Percentiles rank a stretch among this genome's conserved stretches.
These are phyloP conservation scores for Clarias pachynema DNA, from an alignment of 2,797 vertebrate genomes.

Conservation along the genomic window DNA sequence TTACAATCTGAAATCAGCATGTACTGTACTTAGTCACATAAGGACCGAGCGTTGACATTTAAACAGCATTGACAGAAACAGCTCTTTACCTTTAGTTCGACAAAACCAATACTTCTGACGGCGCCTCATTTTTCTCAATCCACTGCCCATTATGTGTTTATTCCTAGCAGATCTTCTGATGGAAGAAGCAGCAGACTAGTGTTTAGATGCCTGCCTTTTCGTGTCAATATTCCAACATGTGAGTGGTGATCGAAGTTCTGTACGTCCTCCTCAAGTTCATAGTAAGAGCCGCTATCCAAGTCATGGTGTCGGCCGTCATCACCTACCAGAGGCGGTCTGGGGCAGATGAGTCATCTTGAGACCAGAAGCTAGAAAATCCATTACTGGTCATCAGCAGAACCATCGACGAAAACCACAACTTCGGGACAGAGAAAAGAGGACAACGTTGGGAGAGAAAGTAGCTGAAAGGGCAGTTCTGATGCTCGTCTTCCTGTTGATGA, in stretches of 20 bases:
- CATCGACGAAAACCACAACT: background rate
- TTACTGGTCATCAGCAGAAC: slow-evolving; percentile 41
- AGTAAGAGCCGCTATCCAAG: slow-evolving; percentile 24
- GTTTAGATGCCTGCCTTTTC: slow-evolving; percentile 14
- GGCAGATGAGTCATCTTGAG: slow-evolving; percentile 57
- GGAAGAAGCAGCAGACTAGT: background rate
- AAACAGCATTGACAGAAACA: slow-evolving; percentile 71
- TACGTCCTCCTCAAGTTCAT: slow-evolving; percentile 14
- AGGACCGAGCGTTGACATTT: slow-evolving; percentile 3
- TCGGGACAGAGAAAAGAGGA: background rate
- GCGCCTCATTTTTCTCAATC: slow-evolving; percentile 71
- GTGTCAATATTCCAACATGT: slow-evolving; percentile 28
- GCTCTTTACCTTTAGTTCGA: slow-evolving; percentile 73
- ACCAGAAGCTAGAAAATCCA: slow-evolving; percentile 61
- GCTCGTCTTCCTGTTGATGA: slow-evolving; percentile 52
- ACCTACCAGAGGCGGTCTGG: slow-evolving; percentile 64
- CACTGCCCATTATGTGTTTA: slow-evolving; percentile 59
- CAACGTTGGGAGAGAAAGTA: slow-evolving; percentile 33
- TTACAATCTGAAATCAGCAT: background rate
- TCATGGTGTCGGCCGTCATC: slow-evolving; percentile 32
- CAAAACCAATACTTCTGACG: slow-evolving; percentile 81
- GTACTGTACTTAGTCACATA: background rate
- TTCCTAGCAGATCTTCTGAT: slow-evolving; percentile 12
- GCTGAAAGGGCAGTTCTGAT: slow-evolving; percentile 11
- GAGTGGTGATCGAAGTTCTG: slow-evolving; percentile 7